A percentile compares a stretch with the other conserved stretches of the same genome.
These are phyloP conservation scores for Oscheius sp. DNA, from an alignment of 2,888 invertebrate species.

Conservation along the genomic window DNA sequence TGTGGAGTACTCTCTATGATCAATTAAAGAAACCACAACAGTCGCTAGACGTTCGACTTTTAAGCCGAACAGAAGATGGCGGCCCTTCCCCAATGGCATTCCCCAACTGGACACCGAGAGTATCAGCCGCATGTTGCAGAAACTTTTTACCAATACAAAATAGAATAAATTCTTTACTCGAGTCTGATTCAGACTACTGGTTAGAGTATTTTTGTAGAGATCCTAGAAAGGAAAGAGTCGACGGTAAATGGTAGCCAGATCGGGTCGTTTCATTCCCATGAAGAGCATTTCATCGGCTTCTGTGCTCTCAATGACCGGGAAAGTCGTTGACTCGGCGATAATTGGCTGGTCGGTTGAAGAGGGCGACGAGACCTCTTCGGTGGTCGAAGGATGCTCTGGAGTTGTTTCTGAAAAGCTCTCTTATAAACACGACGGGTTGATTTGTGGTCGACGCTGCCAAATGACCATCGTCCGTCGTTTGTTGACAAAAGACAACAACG, in stretches of 20 bases:
- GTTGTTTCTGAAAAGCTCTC: slow-evolving; percentile 15
- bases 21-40: background rate
- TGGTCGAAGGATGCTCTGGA: slow-evolving; percentile 1
- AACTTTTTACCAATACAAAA: slow-evolving; percentile 1
- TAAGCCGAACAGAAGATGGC: background rate
- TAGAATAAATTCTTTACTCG: slow-evolving; percentile 23
- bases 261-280: slow-evolving; percentile 33
- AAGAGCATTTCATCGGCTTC: slow-evolving; percentile 19
- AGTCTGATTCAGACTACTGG: slow-evolving; percentile 39
- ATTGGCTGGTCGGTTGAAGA: slow-evolving; percentile 2
- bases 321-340: background rate
- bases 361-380: slow-evolving; percentile 3
- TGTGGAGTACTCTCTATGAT: background rate
- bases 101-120: slow-evolving; percentile 16
- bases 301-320: slow-evolving; percentile 20
- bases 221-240: slow-evolving; percentile 37
- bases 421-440: background rate
- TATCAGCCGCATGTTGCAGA: slow-evolving; percentile 8
- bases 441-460: background rate
- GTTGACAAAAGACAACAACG: background rate
- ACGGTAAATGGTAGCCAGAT: slow-evolving; percentile 41
- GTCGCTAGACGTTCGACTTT: background rate
- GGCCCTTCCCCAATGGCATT: slow-evolving; percentile 12
- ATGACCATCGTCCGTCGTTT: background rate
- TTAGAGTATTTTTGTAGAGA: background rate